These are phyloP conservation scores for Catocala sponsa DNA, from an alignment of 2,888 invertebrate species.

Conservation along the genomic window DNA sequence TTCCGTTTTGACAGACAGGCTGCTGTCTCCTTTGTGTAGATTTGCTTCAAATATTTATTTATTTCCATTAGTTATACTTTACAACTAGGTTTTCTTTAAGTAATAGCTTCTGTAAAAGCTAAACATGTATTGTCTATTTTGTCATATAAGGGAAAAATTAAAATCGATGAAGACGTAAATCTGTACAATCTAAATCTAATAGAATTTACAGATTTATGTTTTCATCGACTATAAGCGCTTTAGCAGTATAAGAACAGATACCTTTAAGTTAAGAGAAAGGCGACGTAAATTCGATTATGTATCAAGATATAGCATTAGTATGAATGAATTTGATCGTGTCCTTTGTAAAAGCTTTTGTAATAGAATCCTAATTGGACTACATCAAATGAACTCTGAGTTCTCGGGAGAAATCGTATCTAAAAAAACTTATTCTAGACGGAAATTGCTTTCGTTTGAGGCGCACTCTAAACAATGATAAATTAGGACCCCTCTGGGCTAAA, in stretches of 20 bases:
- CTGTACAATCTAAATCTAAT: too few species aligned
- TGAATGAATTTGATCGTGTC: conserved; percentile 41
- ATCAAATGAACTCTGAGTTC: conserved; percentile 65
- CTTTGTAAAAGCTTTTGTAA: conserved; percentile 46
- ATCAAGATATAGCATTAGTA: conserved; percentile 16
- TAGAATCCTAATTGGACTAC: conserved; percentile 62
- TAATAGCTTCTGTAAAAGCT: too few species aligned
- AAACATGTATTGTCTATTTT: too few species aligned
- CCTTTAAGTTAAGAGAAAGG: not conserved
- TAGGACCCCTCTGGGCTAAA: conserved; percentile 72
- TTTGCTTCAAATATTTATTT: conserved; percentile 25
- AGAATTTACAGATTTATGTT: too few species aligned
- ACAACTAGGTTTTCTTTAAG: too few species aligned
- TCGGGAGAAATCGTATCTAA: conserved; percentile 60
- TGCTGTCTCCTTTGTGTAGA: conserved; percentile 24
- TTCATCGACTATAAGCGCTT: too few species aligned
- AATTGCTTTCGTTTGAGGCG: conserved; percentile 80
- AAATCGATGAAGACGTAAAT: too few species aligned
- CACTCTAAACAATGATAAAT: conserved; percentile 82
- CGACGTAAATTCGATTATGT: conserved; percentile 8
- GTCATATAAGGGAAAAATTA: too few species aligned
- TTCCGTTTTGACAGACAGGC: conserved; percentile 45
- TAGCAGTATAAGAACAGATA: not conserved
- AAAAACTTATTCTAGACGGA: conserved; percentile 71
- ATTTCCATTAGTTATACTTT: not conserved